phyloP scores from a whole-genome alignment of 2,888 invertebrate species.

The Callyntrura guangdongensis region DNA sequence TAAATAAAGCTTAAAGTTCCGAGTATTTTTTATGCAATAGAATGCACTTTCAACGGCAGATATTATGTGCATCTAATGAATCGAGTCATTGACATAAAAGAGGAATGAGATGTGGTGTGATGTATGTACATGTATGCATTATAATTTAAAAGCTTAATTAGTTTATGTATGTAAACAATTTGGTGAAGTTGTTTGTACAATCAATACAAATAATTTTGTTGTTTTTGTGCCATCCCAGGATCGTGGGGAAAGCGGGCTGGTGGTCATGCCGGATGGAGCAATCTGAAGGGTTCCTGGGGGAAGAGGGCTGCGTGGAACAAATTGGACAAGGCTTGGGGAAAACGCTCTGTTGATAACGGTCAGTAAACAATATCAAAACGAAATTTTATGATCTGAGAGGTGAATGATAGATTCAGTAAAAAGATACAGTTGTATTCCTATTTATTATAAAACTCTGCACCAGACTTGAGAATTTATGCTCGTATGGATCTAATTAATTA shows the following conservation, averaged over 20 bases:
- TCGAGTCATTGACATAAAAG: no score
- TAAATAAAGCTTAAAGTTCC: no score
- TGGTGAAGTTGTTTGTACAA: neutral
- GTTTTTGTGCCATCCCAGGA: constrained; percentile 56
- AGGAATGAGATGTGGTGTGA: no score
- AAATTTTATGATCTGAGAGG: no score
- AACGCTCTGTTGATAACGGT: constrained; percentile 80
- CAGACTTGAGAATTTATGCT: no score
- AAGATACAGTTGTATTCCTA: no score
- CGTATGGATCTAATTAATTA: no score
- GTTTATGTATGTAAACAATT: neutral
- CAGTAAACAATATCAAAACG: constrained; percentile 3
- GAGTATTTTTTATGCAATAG: no score
- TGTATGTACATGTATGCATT: neutral
- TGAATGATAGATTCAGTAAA: no score
- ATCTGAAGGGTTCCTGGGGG: constrained; percentile 83
- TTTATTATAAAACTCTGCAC: no score
- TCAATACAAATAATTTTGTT: neutral
- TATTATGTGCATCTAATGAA: no score
- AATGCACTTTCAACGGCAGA: no score
- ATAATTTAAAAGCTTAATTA: neutral
- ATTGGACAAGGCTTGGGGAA: constrained; percentile 82
- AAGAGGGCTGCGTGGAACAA: constrained; percentile 81
- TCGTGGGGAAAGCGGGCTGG: constrained; percentile 82
- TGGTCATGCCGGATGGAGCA: constrained; percentile 81